Evolutionary conservation across 2,113 vertebrate species (phyloP).

Genomic region (Glareola pratincola): DNA sequence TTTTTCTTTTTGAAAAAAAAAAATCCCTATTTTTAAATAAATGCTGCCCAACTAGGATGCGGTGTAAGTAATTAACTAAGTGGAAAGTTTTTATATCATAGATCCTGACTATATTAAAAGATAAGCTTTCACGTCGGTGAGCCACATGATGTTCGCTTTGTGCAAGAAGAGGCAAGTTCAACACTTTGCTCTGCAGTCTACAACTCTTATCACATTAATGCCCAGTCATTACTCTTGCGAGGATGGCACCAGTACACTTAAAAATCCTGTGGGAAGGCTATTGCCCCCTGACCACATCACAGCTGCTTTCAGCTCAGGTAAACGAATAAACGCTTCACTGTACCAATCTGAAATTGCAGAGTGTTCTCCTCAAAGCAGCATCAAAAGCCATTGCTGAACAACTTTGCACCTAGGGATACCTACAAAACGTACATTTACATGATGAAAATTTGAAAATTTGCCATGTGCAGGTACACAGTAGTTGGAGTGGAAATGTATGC

Average conservation of each 20-base stretch:
- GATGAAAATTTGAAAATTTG: neutral
- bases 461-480: accelerated
- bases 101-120: neutral
- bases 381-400: neutral
- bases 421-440: neutral
- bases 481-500: neutral
- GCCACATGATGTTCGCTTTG: neutral
- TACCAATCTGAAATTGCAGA: neutral
- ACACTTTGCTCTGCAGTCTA: neutral
- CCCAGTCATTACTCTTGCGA: neutral
- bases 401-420: neutral
- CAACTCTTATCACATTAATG: neutral
- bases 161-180: neutral
- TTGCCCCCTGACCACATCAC: neutral
- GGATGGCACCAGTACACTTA: neutral
- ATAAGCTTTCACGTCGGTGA: neutral
- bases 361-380: neutral
- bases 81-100: neutral
- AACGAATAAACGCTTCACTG: neutral
- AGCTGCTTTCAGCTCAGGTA: neutral
- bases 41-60: neutral
- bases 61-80: neutral
- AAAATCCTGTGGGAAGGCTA: neutral
- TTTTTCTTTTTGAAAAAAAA: neutral
- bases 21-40: neutral